Base-by-base conservation (phyloP, 2,113 vertebrate genomes). In the Heterotis niloticus region DNA sequence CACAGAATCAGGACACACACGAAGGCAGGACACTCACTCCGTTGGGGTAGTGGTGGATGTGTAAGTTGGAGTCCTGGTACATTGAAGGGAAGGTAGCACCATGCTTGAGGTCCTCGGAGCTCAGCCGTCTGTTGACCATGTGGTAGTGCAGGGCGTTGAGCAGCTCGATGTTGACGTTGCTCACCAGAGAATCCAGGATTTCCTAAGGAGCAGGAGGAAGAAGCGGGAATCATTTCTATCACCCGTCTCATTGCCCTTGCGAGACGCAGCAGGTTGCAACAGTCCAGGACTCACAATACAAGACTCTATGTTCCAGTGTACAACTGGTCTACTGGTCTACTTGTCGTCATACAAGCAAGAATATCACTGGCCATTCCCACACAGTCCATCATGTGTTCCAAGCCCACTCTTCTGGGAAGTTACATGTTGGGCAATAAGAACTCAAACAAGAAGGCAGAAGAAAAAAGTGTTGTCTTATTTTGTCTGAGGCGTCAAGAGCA, bases 111-210 rank as follows among this genome's bases (percentile, higher is more conserved):
- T 99, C 98, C 0, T 98, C 96, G 0, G 97, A 96, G 66, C 98
- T 95, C 70, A 99, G 92, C 0, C 97, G 88, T 59, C 89, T 92
- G 90, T 94, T 91, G 78, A 98, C 93, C 97, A 99, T 99, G 88
- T 99, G 98, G 89, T 98, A 99, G 52, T 98, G 96, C 9, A 99
- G 94, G 54, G 97, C 96, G 0, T 99, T 99, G 72, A 99, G 92
- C 82, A 99, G 92, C 89, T 99, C 98, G 0, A 99, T 98, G 91
- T 99, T 99, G 65, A 99, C 96, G 0, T 99, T 99, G 82, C 96
- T 99, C 80, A 99, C 96, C 84, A 99, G 90, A 23, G 98, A 96
- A 57, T 99, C 98, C 84, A 99, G 87, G 77, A 97, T 95, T 91
- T 99, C 98, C 98, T 99, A 85, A 81, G 84, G 77, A 79, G 54